phyloP scores from a whole-genome alignment of 2,797 vertebrate genomes.

The Lepidocolaptes lacrymiger region DNA sequence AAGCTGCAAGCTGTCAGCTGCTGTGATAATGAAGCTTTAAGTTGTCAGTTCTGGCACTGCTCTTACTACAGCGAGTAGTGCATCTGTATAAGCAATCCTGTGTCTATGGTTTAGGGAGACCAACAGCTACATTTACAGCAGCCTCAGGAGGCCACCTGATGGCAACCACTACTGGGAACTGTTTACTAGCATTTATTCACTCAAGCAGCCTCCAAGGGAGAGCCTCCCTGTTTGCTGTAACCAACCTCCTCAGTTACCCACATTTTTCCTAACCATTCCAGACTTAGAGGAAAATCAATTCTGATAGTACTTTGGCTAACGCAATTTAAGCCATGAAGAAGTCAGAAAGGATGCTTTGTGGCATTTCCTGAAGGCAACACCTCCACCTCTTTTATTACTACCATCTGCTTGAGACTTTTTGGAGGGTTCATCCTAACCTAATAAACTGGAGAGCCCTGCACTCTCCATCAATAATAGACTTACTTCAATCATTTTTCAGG shows the following conservation, averaged over 20 bases:
- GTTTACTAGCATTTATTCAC: neutral
- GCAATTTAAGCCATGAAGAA: neutral
- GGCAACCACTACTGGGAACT: neutral
- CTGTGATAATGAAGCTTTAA: constrained; percentile 49
- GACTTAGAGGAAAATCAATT: constrained; percentile 30
- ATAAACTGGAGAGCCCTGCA: neutral
- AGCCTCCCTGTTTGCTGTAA: neutral
- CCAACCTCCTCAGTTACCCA: neutral
- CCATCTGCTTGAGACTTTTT: neutral
- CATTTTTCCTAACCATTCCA: neutral
- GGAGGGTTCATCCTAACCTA: neutral
- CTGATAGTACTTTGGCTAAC: neutral
- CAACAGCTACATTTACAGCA: neutral
- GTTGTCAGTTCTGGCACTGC: constrained; percentile 32
- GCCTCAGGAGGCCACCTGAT: neutral
- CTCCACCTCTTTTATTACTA: constrained; percentile 3
- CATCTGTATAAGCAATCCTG: constrained; percentile 1
- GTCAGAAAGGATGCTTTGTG: neutral
- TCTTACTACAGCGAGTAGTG: constrained; percentile 42
- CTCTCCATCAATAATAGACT: neutral
- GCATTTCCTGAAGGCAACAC: constrained; percentile 29
- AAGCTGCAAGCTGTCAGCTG: constrained; percentile 63
- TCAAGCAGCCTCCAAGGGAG: neutral
- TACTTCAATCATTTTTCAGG: neutral
- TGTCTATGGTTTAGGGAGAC: neutral